A percentile compares a stretch with the other conserved stretches of the same genome.
Conservation (phyloP, 2,113 vertebrate genomes). For the Callorhinus ursinus region DNA sequence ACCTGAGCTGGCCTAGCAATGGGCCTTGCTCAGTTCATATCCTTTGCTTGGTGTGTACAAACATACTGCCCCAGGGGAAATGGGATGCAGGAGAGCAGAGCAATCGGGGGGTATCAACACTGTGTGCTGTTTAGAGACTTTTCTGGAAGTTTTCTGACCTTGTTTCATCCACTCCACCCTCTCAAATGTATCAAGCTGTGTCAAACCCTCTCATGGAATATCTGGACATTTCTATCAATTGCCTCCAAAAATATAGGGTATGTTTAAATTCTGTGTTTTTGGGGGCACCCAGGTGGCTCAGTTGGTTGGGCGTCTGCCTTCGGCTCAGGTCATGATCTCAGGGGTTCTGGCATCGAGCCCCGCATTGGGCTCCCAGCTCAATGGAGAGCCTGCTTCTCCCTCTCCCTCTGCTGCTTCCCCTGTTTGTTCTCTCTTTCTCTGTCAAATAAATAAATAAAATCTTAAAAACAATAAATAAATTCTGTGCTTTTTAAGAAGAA, state of each 20-base stretch:
- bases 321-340: too few species aligned
- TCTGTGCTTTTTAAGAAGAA: not conserved
- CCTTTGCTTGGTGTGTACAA: not conserved
- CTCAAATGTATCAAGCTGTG: not conserved
- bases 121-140: not conserved
- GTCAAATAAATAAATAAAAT: not conserved
- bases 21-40: not conserved
- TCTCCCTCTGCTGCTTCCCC: too few species aligned
- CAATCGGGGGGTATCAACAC: not conserved
- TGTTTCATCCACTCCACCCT: constrained; percentile 10
- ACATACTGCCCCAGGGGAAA: not conserved
- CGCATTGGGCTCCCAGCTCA: too few species aligned
- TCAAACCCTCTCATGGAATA: not conserved
- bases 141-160: not conserved
- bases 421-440: too few species aligned
- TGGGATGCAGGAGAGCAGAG: not conserved
- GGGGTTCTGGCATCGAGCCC: too few species aligned
- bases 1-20: not conserved
- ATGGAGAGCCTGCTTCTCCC: too few species aligned
- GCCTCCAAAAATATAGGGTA: not conserved
- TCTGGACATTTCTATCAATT: not conserved
- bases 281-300: too few species aligned
- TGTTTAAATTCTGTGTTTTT: not conserved
- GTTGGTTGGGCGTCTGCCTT: too few species aligned
- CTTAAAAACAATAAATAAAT: not conserved